Evolutionary conservation across 2,797 vertebrate species (phyloP).

Genomic region (Apogon hyalosoma): DNA sequence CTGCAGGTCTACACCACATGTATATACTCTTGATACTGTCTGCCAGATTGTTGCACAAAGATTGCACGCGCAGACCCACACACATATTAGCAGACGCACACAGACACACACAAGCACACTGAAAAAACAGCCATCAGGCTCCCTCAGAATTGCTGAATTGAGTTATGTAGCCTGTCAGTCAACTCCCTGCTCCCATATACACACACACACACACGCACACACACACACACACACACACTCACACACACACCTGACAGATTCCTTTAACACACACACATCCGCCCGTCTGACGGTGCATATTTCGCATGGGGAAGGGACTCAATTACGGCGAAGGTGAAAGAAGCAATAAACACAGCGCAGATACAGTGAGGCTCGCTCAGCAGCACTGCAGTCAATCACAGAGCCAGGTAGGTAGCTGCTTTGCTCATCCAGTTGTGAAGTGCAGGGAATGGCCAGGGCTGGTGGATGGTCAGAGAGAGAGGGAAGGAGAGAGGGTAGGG

Average conservation of each 20-base stretch:
- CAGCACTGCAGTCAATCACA: constrained; percentile 76
- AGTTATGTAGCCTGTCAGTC: constrained; percentile 78
- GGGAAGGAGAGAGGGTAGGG: background rate
- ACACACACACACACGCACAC: constrained; percentile 34
- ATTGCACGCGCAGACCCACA: constrained; percentile 29
- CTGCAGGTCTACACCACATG: constrained; percentile 12
- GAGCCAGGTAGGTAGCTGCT: constrained; percentile 63
- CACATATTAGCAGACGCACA: constrained; percentile 20
- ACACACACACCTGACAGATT: constrained; percentile 38
- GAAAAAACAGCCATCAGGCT: constrained; percentile 49
- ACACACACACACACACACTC: constrained; percentile 25
- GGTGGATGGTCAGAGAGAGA: constrained; percentile 35
- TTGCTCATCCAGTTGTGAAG: constrained; percentile 74
- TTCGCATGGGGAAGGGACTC: constrained; percentile 75
- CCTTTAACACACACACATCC: constrained; percentile 36
- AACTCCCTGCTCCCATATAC: constrained; percentile 41
- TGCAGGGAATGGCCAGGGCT: constrained; percentile 57
- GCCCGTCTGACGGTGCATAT: constrained; percentile 71
- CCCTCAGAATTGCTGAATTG: constrained; percentile 71
- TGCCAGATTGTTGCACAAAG: constrained; percentile 31
- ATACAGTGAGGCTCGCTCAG: constrained; percentile 72
- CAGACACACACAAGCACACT: constrained; percentile 16
- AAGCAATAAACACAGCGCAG: constrained; percentile 76
- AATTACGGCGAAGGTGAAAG: constrained; percentile 80
- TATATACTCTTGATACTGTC: constrained; percentile 33